Evolutionary conservation across 2,113 vertebrate species (phyloP).

Genomic region (Sapajus apella): DNA sequence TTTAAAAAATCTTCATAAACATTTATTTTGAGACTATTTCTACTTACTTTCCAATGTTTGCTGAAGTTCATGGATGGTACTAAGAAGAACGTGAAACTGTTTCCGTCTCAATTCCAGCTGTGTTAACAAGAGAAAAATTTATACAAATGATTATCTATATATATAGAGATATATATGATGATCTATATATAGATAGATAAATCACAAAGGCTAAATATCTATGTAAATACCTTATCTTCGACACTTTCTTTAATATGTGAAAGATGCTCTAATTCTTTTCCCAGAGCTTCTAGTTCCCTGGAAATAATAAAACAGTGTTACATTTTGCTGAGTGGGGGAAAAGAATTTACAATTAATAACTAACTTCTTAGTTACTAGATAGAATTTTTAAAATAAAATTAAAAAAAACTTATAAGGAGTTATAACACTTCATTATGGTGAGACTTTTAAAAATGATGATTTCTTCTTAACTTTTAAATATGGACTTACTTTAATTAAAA

Average conservation of each 20-base stretch:
- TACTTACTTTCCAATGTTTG: conserved; percentile 98
- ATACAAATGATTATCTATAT: not conserved
- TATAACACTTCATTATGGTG: not conserved
- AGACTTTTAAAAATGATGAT: conserved; percentile 10
- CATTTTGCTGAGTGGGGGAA: conserved; percentile 6
- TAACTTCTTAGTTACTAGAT: conserved; percentile 34
- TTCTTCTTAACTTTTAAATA: conserved; percentile 20
- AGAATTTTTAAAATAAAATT: not conserved
- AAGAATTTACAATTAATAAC: conserved; percentile 16
- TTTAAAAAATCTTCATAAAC: not conserved
- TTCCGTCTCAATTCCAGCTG: conserved; percentile 97
- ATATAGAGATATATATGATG: not conserved
- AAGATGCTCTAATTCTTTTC: conserved; percentile 96
- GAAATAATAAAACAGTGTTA: conserved; percentile 11
- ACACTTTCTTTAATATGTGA: conserved; percentile 97
- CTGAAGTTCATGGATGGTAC: conserved; percentile 98
- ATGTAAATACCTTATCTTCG: conserved; percentile 93
- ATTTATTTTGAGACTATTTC: not conserved
- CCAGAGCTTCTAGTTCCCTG: conserved; percentile 95
- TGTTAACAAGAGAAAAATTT: conserved; percentile 52
- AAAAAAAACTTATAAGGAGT: not conserved
- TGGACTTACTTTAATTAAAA: conserved; percentile 40
- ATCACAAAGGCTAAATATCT: not conserved
- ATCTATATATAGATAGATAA: not conserved
- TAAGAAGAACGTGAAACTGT: conserved; percentile 98